Evolutionary conservation across 2,797 vertebrate genomes (phyloP).

Genomic region (Lepus townsendii): DNA sequence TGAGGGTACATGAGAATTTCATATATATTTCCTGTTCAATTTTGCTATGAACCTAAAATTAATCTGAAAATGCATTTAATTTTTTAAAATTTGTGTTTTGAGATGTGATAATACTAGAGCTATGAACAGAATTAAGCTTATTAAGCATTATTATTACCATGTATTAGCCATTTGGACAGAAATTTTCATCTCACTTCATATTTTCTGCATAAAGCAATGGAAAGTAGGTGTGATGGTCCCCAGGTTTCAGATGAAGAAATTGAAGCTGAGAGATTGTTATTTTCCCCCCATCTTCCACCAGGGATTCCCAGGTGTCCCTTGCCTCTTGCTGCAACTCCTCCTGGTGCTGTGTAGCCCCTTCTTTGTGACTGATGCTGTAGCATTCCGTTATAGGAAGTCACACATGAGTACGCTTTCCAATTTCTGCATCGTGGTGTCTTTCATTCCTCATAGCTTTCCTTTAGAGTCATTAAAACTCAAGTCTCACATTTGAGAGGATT

Average conservation of each 20-base stretch:
- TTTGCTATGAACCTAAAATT: neutral
- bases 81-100: neutral
- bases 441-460: constrained; percentile 23
- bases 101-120: neutral
- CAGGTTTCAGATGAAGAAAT: neutral
- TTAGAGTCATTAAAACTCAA: constrained; percentile 42
- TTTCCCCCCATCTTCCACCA: neutral
- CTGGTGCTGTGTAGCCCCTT: neutral
- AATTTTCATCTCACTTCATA: neutral
- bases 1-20: neutral
- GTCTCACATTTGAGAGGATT: neutral
- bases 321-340: neutral
- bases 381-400: neutral
- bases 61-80: neutral
- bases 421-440: neutral
- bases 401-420: neutral
- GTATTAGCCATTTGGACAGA: neutral
- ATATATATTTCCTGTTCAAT: neutral
- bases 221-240: neutral
- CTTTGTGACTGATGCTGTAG: neutral
- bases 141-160: neutral
- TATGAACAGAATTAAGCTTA: neutral
- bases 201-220: neutral
- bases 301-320: neutral
- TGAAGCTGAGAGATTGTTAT: neutral